Evolutionary conservation across 2,888 invertebrate genomes (phyloP).

Genomic region (Petrolisthes cinctipes): DNA sequence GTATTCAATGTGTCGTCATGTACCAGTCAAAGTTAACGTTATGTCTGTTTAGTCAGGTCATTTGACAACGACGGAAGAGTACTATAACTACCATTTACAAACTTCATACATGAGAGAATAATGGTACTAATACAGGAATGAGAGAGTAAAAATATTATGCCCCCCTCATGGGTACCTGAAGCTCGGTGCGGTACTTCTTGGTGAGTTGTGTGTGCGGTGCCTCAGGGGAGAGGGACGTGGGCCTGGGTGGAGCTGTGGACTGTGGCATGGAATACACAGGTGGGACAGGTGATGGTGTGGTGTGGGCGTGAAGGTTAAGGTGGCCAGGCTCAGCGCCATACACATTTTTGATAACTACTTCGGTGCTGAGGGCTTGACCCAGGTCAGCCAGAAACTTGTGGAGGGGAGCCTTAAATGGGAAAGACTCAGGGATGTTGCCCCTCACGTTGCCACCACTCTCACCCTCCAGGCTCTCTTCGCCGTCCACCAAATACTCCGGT

Average conservation of each 20-base stretch:
- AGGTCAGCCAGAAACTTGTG: constrained; percentile 55
- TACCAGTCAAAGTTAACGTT: too few relatives aligned
- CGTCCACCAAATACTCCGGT: constrained; percentile 56
- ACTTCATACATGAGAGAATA: too few relatives aligned
- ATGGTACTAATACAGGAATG: too few relatives aligned
- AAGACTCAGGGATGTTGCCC: constrained; percentile 52
- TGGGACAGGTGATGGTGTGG: constrained; percentile 35
- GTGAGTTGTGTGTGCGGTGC: constrained; percentile 35
- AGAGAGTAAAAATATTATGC: background rate
- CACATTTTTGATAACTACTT: constrained; percentile 58
- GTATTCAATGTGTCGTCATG: too few relatives aligned
- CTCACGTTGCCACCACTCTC: constrained; percentile 33
- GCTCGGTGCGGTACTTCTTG: constrained; percentile 58
- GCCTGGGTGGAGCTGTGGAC: constrained; percentile 28
- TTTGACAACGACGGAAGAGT: too few relatives aligned
- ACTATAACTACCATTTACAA: too few relatives aligned
- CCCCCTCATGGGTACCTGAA: constrained; percentile 29
- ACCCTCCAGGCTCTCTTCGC: constrained; percentile 44
- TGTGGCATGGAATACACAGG: constrained; percentile 46
- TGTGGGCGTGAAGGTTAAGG: constrained; percentile 50
- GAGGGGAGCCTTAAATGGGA: constrained; percentile 53
- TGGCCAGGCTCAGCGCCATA: constrained; percentile 39
- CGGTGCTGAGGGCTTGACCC: constrained; percentile 51
- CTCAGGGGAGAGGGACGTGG: constrained; percentile 37
- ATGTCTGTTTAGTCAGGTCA: too few relatives aligned